Evolutionary conservation across 2,113 vertebrate species (phyloP), one percentile per base, ranked within the genome.

Genomic region (Plestiodon gilberti): DNA sequence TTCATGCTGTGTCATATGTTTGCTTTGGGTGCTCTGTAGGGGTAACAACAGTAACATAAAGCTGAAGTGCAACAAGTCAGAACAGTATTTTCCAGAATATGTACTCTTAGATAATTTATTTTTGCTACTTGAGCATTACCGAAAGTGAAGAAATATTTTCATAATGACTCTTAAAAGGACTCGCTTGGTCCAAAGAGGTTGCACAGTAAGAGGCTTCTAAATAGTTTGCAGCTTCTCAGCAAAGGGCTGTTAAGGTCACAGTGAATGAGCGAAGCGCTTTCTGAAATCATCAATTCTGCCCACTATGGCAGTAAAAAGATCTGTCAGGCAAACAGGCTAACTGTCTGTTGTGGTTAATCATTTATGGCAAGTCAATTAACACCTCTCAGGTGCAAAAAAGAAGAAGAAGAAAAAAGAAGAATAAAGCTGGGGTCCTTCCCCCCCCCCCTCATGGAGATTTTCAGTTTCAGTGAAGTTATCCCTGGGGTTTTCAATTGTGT

Each of bases 71-170:
- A 62, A 81, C 89, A 92, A 80, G 74, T 89, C 88, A 59, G 83
- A 89, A 89, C 71, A 75, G 81, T 84, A 84, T 83, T 91, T 89
- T 61, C 79, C 62, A 67, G 81, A 83, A 17, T 75, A 40, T 6
- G 65, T 87, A 86, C 77, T 87, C 57, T 52, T 73, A 30, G 69
- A 65, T 3, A 7, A 35, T 84, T 8, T 70, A 40, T 13, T 83
- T 83, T 22, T 17, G 13, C 57, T 87, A 59, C 18, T 74, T 86
- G 61, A 92, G 89, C 43, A 79, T 17, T 1, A 70, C 17, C 33
- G 6, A 17, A 61, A 76, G 40, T 6, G 3, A 4, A n/a, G 3
- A 69, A n/a, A 74, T 43, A 28, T 43, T 30, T 55, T 77, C 7
- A 48, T 55, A 77, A 55, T 20, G 6, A 55, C 30, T 33, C 38